Base-by-base conservation (phyloP, 2,113 vertebrate genomes). In the Aix galericulata region DNA sequence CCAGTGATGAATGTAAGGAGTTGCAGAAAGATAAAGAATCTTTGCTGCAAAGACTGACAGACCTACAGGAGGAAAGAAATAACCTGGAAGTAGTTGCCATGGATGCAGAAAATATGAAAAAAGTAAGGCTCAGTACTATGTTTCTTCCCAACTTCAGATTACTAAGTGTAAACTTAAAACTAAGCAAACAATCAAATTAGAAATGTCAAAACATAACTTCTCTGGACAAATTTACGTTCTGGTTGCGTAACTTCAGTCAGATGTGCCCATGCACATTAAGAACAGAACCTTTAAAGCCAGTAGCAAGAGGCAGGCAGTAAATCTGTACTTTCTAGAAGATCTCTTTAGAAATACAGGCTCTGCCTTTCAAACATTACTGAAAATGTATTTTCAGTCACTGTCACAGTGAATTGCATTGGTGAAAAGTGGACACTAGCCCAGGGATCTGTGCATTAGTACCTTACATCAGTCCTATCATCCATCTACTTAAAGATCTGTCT, bases 21-120 rank as follows among this genome's bases (percentile, higher is more conserved):
- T 89, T 99, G 36, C 96, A 97, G 93, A 96, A 94, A 27, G 99
- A 99, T 55, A 99, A 98, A 31, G 98, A 97, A 40, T 93, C 84
- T 46, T 93, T 99, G 78, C 97, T 98, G 48, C 98, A 94, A 68
- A 98, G 97, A 80, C 46, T 99, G 92, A 93, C 97, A 52, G 97
- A 98, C 48, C 84, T 98, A 32, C 97, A 98, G 75, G 96, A 97
- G 46, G 98, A 98, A 67, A 98, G 97, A 95, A 97, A 95, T 38
- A 98, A 98, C 55, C 97, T 99, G 94, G 98, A 98, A 97, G 83
- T 97, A 55, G 97, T 96, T 42, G 92, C 97, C 76, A 95, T 97
- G 95, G 97, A 98, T 95, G 95, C 98, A 87, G 98, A 98, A 93
- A 98, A 97, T 38, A 96, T 98, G 97, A 97, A 95, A 91, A 97